phyloP scores from a whole-genome alignment of 2,888 invertebrate species.

The Hirtodrosophila histrioides region DNA sequence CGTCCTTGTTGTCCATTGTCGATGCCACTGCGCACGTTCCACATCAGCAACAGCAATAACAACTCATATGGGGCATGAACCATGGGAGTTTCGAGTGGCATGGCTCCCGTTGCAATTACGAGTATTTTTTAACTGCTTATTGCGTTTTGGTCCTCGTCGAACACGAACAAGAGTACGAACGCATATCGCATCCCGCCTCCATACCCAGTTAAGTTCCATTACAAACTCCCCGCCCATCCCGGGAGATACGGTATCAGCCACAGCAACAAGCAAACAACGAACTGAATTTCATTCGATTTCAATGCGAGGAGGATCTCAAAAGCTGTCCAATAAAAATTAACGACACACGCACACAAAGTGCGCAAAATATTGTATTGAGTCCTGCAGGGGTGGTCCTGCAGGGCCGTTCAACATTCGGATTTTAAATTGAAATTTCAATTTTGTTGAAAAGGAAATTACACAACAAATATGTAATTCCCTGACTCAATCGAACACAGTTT shows the following conservation, averaged over 20 bases:
- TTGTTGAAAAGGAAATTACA: constrained; percentile 47
- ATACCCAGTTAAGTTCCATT: constrained; percentile 12
- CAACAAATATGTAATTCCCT: constrained; percentile 13
- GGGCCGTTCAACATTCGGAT: constrained; percentile 28
- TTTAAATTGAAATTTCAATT: constrained; percentile 68
- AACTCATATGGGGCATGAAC: constrained; percentile 73
- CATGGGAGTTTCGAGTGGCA: constrained; percentile 57
- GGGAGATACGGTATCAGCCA: constrained; percentile 43
- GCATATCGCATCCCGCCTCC: constrained; percentile 11
- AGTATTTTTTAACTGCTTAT: constrained; percentile 81
- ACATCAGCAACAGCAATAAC: constrained; percentile 56
- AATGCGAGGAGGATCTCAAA: constrained; percentile 77
- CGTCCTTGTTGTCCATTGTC: constrained; percentile 55
- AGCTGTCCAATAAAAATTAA: constrained; percentile 83
- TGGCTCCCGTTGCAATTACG: constrained; percentile 73
- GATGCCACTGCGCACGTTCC: constrained; percentile 67
- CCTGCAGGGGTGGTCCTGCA: constrained; percentile 19
- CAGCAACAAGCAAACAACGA: constrained; percentile 74
- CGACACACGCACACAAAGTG: constrained; percentile 75
- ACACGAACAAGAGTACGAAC: constrained; percentile 27
- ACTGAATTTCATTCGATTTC: constrained; percentile 81
- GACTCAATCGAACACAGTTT: constrained; percentile 28
- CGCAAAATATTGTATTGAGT: constrained; percentile 55
- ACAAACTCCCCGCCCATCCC: constrained; percentile 22
- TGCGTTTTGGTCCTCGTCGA: constrained; percentile 67